These are phyloP conservation scores for Hyperoplus lanceolatus DNA, from an alignment of 2,797 vertebrate genomes.

Conservation along the genomic window DNA sequence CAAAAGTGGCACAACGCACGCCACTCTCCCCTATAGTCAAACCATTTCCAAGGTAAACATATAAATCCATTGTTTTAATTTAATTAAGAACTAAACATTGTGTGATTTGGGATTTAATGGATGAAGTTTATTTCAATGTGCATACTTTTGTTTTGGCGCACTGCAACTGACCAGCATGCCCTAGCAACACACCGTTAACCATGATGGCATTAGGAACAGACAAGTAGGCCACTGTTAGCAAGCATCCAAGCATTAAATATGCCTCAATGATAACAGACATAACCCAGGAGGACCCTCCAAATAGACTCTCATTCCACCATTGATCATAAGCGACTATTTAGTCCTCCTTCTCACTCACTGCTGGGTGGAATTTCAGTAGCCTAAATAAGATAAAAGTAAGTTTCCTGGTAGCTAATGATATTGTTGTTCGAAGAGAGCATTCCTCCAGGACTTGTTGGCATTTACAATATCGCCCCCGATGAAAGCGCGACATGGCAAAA, in stretches of 20 bases:
- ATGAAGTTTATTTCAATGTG: not conserved
- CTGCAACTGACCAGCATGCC: not conserved
- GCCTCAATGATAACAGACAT: not conserved
- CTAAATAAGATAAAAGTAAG: not conserved
- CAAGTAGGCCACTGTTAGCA: slow-evolving; percentile 14
- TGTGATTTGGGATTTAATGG: not conserved
- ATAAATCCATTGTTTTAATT: not conserved
- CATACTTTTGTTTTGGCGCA: not conserved
- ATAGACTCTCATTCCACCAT: not conserved
- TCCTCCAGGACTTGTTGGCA: too few species aligned
- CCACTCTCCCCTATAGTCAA: too few species aligned
- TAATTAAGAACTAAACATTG: not conserved
- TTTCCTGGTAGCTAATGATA: too few species aligned
- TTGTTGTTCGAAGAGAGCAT: too few species aligned
- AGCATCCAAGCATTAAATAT: slow-evolving; percentile 34
- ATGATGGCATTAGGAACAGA: slow-evolving; percentile 17
- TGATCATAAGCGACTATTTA: not conserved
- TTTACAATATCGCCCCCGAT: too few species aligned
- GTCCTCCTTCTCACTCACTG: not conserved
- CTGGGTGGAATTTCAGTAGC: not conserved
- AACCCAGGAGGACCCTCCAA: not conserved
- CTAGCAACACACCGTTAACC: not conserved
- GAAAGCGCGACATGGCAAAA: too few species aligned
- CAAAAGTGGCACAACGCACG: too few species aligned
- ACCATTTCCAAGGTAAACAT: too few species aligned